phyloP scores from a whole-genome alignment of 2,888 invertebrate genomes.

The Criorhina ranunculi region DNA sequence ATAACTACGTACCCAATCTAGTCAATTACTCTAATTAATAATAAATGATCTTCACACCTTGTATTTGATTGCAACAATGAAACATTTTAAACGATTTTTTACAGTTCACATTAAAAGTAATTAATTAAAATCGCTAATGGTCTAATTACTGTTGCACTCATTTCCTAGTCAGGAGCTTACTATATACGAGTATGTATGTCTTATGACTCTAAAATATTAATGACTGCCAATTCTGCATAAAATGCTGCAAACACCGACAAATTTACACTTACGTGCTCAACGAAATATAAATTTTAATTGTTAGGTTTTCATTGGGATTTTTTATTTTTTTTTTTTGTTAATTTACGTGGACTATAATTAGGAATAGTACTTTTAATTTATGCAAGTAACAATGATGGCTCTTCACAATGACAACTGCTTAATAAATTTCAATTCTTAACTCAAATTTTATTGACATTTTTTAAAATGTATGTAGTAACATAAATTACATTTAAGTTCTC shows the following conservation, averaged over 20 bases:
- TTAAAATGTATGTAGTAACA: not conserved
- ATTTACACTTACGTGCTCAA: not conserved
- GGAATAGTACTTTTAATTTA: too few relatives aligned
- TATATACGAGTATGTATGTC: too few relatives aligned
- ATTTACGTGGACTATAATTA: too few relatives aligned
- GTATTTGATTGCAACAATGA: too few relatives aligned
- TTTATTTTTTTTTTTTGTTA: not conserved
- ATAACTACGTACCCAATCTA: not conserved
- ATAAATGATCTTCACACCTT: not conserved
- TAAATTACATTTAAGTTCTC: not conserved
- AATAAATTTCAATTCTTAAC: not conserved
- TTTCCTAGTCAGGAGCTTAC: not conserved
- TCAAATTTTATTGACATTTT: slow-evolving; percentile 8
- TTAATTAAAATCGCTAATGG: not conserved
- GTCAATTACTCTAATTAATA: not conserved
- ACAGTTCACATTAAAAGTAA: not conserved
- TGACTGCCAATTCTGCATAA: not conserved
- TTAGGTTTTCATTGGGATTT: slow-evolving; percentile 2
- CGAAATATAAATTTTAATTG: not conserved
- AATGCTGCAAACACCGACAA: not conserved
- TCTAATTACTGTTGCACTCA: not conserved
- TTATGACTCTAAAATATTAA: not conserved
- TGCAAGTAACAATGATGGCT: not conserved
- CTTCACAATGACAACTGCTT: not conserved
- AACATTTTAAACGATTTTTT: not conserved